Percentiles rank a stretch among this genome's conserved stretches.
Conservation (phyloP, 2,888 invertebrate genomes). For the Oeneis ivallda region DNA sequence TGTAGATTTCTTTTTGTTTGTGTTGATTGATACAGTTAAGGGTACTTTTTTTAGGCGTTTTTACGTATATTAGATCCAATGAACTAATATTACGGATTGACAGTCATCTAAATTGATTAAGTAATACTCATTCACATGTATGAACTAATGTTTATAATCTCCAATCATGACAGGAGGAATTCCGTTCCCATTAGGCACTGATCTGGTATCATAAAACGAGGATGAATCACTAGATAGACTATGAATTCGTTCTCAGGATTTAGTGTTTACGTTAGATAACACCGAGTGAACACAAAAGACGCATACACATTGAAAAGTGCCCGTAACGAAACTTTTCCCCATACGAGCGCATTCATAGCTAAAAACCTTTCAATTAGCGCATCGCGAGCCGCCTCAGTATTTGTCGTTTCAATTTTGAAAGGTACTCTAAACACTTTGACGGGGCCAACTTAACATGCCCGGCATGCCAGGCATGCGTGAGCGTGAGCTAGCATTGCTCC, state of each 20-base stretch:
- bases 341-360: slow-evolving; percentile 39
- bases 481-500: slow-evolving; percentile 50
- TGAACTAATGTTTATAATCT: slow-evolving; percentile 16
- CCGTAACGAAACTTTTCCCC: no score
- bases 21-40: slow-evolving; percentile 31
- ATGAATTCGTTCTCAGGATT: slow-evolving; percentile 11
- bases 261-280: slow-evolving; percentile 8
- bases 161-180: slow-evolving; percentile 25
- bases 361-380: slow-evolving; percentile 63
- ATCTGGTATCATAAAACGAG: slow-evolving; percentile 10
- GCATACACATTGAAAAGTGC: slow-evolving; percentile 36
- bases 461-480: slow-evolving; percentile 63
- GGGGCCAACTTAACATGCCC: slow-evolving; percentile 69
- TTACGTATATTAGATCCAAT: no score
- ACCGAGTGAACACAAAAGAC: slow-evolving; percentile 31
- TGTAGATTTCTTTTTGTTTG: slow-evolving; percentile 32
- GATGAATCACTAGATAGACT: slow-evolving; percentile 19
- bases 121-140: slow-evolving; percentile 21
- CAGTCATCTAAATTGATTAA: slow-evolving; percentile 25
- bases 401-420: slow-evolving; percentile 76
- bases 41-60: slow-evolving; percentile 12
- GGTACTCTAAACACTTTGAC: slow-evolving; percentile 70
- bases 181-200: slow-evolving; percentile 17
- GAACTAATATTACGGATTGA: slow-evolving; percentile 16
- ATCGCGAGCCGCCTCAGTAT: slow-evolving; percentile 56